A percentile compares a stretch with the other conserved stretches of the same genome.
These are phyloP conservation scores for Hestina assimilis DNA, from an alignment of 1,140 invertebrate species.

Conservation along the genomic window DNA sequence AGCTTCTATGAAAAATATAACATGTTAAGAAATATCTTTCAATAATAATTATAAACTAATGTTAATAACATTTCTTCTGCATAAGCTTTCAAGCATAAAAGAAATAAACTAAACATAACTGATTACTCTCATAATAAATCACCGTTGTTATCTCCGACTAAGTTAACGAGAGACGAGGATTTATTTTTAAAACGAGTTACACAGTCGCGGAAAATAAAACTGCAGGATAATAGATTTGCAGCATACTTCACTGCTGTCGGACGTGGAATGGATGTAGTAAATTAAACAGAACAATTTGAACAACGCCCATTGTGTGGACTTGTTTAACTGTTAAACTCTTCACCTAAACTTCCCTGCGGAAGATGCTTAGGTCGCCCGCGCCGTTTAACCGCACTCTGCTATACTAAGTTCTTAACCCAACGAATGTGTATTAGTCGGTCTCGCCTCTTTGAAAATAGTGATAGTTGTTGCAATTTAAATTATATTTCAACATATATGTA, in stretches of 20 bases:
- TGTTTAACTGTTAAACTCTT: slow-evolving; percentile 61
- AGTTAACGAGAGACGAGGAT: slow-evolving; percentile 21
- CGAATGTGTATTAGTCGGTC: slow-evolving; percentile 28
- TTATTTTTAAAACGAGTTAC: slow-evolving; percentile 12
- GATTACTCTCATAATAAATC: slow-evolving; percentile 21
- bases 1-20: too few species aligned
- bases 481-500: too few species aligned
- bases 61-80: too few species aligned
- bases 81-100: too few species aligned
- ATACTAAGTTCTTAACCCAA: slow-evolving; percentile 33
- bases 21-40: too few species aligned
- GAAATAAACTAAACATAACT: not conserved
- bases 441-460: not conserved
- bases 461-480: too few species aligned
- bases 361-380: slow-evolving; percentile 34
- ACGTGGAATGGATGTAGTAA: slow-evolving; percentile 21
- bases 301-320: slow-evolving; percentile 48
- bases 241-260: slow-evolving; percentile 18
- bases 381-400: slow-evolving; percentile 36
- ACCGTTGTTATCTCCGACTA: slow-evolving; percentile 7
- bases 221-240: slow-evolving; percentile 19
- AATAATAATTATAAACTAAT: too few species aligned
- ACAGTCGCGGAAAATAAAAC: slow-evolving; percentile 14
- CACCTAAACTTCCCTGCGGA: slow-evolving; percentile 33
- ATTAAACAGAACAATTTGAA: slow-evolving; percentile 59